Evolutionary conservation across 2,797 vertebrate species (phyloP), one percentile per base, ranked within the genome.

Genomic region (Sebastes nivosus): DNA sequence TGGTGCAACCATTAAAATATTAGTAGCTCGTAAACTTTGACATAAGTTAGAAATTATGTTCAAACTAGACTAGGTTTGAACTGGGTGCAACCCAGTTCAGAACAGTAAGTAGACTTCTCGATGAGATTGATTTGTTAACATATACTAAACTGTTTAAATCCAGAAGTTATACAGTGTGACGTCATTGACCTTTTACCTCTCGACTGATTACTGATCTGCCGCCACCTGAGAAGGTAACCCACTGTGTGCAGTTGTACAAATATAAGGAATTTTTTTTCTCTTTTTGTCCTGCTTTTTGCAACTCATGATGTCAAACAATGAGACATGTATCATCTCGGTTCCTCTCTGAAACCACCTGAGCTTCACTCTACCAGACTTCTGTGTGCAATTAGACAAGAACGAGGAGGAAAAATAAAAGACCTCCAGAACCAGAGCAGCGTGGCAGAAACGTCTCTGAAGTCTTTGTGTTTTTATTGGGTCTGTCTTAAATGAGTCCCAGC

Each of bases 401-500:
- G 3, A 54, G 27, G 50, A 50, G 4, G 61, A 24, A 30, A 68
- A 72, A 66, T 11, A 13, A 68, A 64, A 72, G 61, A 58, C 18
- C 65, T 63, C 32, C 60, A 61, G 63, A 83, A 52, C 57, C 70
- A 64, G 67, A 79, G 75, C 77, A 58, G 64, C 22, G 42, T 38
- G 59, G 29, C 64, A 54, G 74, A 84, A 59, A 32, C 14, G 54
- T 25, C 79, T 81, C 67, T 79, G 65, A 71, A 75, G 77, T 74
- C 71, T 75, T 27, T 29, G 63, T 77, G 75, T 77, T 72, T 83
- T 77, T 77, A 72, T 59, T 60, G 78, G 74, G 66, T 72, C 67
- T 55, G 63, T 24, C 65, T 57, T 81, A 75, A 76, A 88, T 87
- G 70, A 85, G 30, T 86, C 65, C 82, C 84, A 85, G 77, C 60